Percentiles rank a stretch among this genome's conserved stretches.
Conservation (phyloP, 2,113 vertebrate species). For the Hippocampus abdominalis region DNA sequence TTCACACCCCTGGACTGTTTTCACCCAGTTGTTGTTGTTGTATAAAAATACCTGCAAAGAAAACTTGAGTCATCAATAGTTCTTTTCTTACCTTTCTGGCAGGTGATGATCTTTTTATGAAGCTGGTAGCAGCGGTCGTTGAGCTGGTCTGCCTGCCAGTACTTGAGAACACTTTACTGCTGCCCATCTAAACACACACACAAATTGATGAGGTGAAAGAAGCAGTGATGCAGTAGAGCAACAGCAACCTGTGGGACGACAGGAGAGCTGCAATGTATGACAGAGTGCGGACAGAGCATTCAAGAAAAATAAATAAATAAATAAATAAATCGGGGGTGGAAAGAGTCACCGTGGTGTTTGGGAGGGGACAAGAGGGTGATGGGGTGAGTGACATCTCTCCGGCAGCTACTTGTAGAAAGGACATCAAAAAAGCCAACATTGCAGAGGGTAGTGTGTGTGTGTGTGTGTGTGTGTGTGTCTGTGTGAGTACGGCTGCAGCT, state of each 20-base stretch:
- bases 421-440: constrained; percentile 21
- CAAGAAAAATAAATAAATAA: not conserved
- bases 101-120: constrained; percentile 86
- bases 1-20: too few species aligned
- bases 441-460: constrained; percentile 44
- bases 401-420: constrained; percentile 39
- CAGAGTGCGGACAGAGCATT: constrained; percentile 31
- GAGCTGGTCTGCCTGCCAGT: constrained; percentile 92
- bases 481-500: constrained; percentile 44
- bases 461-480: constrained; percentile 33
- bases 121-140: constrained; percentile 85
- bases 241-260: not conserved
- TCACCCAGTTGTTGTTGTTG: too few species aligned
- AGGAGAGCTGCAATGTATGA: constrained; percentile 18
- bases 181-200: constrained; percentile 77
- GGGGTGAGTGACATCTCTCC: constrained; percentile 27
- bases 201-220: not conserved
- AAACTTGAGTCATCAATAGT: not conserved
- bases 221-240: not conserved
- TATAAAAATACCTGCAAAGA: not conserved
- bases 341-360: constrained; percentile 24
- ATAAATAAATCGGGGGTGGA: not conserved
- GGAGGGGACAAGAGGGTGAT: not conserved
- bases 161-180: constrained; percentile 87
- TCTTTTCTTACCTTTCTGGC: constrained; percentile 86